These are phyloP conservation scores for Oreortyx pictus DNA, from an alignment of 2,797 vertebrate species.

Conservation along the genomic window DNA sequence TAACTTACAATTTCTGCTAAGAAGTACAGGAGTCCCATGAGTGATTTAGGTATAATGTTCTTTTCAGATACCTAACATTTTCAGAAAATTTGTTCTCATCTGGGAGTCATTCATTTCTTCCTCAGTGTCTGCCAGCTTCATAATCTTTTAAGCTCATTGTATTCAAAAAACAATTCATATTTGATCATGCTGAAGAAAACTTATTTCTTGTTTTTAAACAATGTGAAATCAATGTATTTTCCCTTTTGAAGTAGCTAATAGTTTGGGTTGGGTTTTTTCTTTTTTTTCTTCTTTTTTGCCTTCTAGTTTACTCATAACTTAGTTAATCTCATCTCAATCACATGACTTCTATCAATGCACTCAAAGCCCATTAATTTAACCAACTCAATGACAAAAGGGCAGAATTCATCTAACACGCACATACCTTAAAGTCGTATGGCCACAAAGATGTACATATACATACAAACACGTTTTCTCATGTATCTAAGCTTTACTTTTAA, in stretches of 20 bases:
- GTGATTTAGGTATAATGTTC: background rate
- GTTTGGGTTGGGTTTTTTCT: background rate
- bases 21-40: background rate
- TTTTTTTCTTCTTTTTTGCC: background rate
- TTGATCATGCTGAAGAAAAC: background rate
- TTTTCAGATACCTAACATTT: background rate
- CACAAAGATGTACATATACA: background rate
- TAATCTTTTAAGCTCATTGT: background rate
- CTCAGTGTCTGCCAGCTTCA: background rate
- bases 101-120: background rate
- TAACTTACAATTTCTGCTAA: background rate
- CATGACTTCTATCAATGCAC: background rate
- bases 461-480: background rate
- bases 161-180: background rate
- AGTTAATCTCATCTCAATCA: background rate
- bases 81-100: background rate
- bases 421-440: background rate
- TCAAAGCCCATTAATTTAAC: background rate
- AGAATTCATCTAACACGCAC: background rate
- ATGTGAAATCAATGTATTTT: background rate
- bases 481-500: background rate
- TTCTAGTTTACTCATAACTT: background rate
- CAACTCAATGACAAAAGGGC: background rate
- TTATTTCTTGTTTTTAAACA: background rate
- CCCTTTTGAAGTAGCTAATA: background rate